Base-by-base conservation (phyloP, 2,888 invertebrate species). In the Limnephilus lunatus region DNA sequence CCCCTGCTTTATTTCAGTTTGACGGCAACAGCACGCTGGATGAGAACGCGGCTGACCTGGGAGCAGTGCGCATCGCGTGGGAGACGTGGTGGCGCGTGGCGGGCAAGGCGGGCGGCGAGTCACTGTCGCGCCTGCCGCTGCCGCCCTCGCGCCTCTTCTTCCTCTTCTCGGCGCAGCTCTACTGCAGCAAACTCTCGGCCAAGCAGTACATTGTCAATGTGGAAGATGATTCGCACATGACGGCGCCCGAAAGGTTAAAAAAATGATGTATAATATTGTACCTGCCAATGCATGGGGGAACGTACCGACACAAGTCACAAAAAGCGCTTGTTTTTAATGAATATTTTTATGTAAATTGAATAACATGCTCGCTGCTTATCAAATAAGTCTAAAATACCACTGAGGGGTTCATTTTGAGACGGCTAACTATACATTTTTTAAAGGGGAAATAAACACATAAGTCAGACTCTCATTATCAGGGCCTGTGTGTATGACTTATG, bases 21-120 rank as follows among this genome's bases (percentile, higher is more conserved):
- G 96, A 96, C 94, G 96, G 96, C 95, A 96, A 96, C 94, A 95
- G 95, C 89, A 96, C 96, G 15, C 94, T 95, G 92, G 96, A 96
- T 94, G 96, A 96, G 94, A 96, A 96, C 93, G 95, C 96, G 94
- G 96, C 96, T 3, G 96, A 96, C 93, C 95, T 96, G 90, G 96
- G 95, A 15, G 96, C 96, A 30, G 94, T 96, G 91, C 95, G 96
- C 94, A 95, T 96, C 90, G 95, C 96, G 53, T 95, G 95, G 94
- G 95, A 95, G 92, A 95, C 96, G 12, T 96, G 96, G 96, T 94
- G 95, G 90, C 94, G 94, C 12, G 93, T 95, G 15, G 93, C 93
- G 31, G 94, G 94, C 32, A 92, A 94, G 94, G 89, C 94, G 94
- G 88, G 94, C 94, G 68, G 94, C 94, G 90, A 95, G 95, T 94